A percentile compares a stretch with the other conserved stretches of the same genome.
Conservation (phyloP, 2,797 vertebrate genomes). For the Melopsittacus undulatus region DNA sequence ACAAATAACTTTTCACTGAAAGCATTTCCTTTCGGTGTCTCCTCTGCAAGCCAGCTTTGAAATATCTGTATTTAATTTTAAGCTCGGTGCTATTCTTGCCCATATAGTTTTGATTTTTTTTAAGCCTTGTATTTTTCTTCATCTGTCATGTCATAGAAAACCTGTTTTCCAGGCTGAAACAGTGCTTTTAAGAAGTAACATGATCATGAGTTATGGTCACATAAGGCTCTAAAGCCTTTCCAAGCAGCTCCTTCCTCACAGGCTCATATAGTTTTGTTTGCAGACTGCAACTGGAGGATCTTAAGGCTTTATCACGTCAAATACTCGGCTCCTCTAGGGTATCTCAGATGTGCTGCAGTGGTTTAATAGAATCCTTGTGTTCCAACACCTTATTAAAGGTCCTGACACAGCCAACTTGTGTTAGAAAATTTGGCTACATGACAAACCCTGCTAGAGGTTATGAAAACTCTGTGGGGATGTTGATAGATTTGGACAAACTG, state of each 20-base stretch:
- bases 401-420: background rate
- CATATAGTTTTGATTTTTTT: background rate
- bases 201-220: background rate
- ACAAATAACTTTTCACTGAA: background rate
- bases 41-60: background rate
- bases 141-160: background rate
- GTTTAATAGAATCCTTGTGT: background rate
- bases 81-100: background rate
- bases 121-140: background rate
- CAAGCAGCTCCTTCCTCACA: background rate
- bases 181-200: background rate
- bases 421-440: background rate
- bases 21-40: background rate
- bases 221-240: background rate
- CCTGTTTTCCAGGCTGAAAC: background rate
- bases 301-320: background rate
- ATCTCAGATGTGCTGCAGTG: background rate
- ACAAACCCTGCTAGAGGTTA: background rate
- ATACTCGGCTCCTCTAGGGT: background rate
- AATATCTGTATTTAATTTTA: slow-evolving; percentile 24
- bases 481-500: background rate
- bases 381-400: background rate
- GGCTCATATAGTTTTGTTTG: background rate
- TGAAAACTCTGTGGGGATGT: background rate
- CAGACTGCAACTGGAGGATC: background rate